Base-by-base conservation (phyloP, 2,888 invertebrate genomes). In the Drosophila aldrichi region DNA sequence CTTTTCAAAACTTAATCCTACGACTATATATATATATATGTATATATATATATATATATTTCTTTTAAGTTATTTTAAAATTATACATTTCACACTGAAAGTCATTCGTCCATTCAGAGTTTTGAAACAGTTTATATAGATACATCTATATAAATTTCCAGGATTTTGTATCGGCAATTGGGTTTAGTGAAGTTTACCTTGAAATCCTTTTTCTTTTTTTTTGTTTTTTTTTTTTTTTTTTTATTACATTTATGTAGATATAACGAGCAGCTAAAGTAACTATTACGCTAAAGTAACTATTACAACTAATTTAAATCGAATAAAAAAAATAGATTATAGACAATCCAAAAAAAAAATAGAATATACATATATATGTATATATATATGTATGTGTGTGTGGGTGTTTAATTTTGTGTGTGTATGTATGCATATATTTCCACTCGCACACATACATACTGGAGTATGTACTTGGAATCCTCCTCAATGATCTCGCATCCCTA, bases 231-330 rank as follows among this genome's bases (percentile, higher is more conserved):
- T 22, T 10, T 41, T 32, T 41, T 44, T n/a, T 57, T 60, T 36
- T 54, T 54, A 51, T 48, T 54, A 56, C 63, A 59, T 58, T 54
- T 44, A 74, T 77, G 58, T 77, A 80, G 46, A 85, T 69, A 57
- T 79, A 79, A 77, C 77, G 79, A 83, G 66, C 70, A 77, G 76
- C 71, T 86, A 81, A 76, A 79, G 61, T 78, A 70, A 79, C 79
- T 79, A 81, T 84, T 87, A 83, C 57, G 74, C 83, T 83, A 83
- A 72, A 77, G 67, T 83, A 87, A 72, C 78, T 78, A 70, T 87
- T 83, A 83, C 46, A 80, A 83, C 65, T 82, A 77, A 71, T 58
- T 77, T 74, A 69, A 61, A 74, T 77, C 70, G 66, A 77, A 64
- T 74, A 51, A 48, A 76, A 77, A 65, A 44, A 46, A 29, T 48